These are phyloP conservation scores for Erebia epiphron DNA, from an alignment of 2,888 invertebrate species.

Conservation along the genomic window DNA sequence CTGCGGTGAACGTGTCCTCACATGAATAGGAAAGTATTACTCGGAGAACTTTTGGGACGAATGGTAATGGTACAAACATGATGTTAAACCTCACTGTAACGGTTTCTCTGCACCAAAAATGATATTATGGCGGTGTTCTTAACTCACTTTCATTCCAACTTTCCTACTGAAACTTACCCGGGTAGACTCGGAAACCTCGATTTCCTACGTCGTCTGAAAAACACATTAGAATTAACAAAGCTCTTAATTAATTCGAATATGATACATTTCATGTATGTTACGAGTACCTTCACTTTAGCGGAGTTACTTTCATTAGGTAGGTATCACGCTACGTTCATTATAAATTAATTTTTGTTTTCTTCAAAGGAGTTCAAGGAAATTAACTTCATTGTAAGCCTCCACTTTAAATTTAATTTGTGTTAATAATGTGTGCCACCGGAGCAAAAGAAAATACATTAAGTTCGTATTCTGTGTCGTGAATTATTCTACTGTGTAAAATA, in stretches of 20 bases:
- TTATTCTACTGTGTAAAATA: no score
- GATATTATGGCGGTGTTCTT: neutral
- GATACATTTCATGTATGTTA: neutral
- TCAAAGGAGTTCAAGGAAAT: conserved; percentile 1
- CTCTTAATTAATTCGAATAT: no score
- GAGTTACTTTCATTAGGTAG: neutral
- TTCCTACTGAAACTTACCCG: neutral
- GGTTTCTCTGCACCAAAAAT: neutral
- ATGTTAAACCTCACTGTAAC: neutral
- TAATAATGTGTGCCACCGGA: neutral
- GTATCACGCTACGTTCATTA: neutral
- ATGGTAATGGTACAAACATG: neutral
- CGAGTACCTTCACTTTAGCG: neutral
- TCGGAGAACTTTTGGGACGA: neutral
- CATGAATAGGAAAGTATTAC: conserved; percentile 8
- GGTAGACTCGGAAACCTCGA: no score
- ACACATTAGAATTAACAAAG: no score
- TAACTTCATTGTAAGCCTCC: neutral
- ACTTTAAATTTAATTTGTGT: conserved; percentile 2
- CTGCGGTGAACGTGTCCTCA: conserved; percentile 7
- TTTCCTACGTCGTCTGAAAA: no score
- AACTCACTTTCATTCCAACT: neutral
- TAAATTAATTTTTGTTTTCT: conserved; percentile 10
- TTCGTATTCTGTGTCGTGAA: neutral
- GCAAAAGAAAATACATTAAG: neutral